phyloP scores from a whole-genome alignment of 2,888 invertebrate species.

The Mantis religiosa region DNA sequence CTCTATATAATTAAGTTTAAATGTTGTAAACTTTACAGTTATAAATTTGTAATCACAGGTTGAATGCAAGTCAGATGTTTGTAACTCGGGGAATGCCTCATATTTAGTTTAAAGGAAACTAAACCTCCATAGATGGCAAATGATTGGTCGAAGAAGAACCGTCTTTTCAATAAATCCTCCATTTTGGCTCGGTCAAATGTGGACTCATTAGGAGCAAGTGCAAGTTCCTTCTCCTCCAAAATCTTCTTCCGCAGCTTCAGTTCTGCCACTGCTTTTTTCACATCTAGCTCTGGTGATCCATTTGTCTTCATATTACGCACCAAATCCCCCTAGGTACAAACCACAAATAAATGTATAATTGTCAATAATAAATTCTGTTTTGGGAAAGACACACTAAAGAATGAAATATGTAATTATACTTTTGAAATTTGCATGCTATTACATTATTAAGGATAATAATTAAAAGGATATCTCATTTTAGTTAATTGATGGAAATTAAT shows the following conservation, averaged over 20 bases:
- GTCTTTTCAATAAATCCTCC: slow-evolving; percentile 93
- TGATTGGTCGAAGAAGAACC: slow-evolving; percentile 97
- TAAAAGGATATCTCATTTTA: no score
- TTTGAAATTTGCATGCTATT: no score
- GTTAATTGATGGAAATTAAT: no score
- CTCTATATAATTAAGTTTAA: neutral
- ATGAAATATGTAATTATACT: no score
- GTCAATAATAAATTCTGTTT: no score
- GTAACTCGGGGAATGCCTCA: no score
- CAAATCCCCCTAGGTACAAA: slow-evolving; percentile 68
- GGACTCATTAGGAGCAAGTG: slow-evolving; percentile 62
- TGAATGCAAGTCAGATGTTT: no score
- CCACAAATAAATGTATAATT: neutral
- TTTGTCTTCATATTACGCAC: slow-evolving; percentile 82
- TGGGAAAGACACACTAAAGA: no score
- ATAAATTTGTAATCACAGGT: no score
- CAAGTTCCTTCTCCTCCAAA: slow-evolving; percentile 88
- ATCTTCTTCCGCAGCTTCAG: slow-evolving; percentile 85
- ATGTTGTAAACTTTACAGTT: neutral
- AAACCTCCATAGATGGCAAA: slow-evolving; percentile 98
- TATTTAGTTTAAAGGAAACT: neutral
- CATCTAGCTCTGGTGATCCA: slow-evolving; percentile 85
- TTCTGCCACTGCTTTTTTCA: slow-evolving; percentile 92
- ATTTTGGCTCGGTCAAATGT: slow-evolving; percentile 88
- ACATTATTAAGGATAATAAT: no score